These are phyloP conservation scores for Onychomys leucogaster DNA, from an alignment of 2,797 vertebrate genomes.

Conservation along the genomic window DNA sequence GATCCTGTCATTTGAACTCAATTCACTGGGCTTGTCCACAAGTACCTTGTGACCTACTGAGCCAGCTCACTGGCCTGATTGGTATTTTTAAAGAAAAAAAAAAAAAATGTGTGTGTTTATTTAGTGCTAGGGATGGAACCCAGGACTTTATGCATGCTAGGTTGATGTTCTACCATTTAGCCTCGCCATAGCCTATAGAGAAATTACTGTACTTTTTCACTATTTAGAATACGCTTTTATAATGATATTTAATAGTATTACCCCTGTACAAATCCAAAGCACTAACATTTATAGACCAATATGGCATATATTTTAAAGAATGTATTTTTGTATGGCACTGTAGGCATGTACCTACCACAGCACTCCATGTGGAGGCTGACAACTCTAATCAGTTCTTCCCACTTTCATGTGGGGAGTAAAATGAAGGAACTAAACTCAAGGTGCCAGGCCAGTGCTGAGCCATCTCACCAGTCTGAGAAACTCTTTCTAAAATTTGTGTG, in stretches of 20 bases:
- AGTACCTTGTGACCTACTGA: not conserved
- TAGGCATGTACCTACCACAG: not conserved
- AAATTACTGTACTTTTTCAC: not conserved
- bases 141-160: not conserved
- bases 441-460: not conserved
- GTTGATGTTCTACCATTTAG: not conserved
- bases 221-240: not conserved
- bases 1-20: not conserved
- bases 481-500: not conserved
- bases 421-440: not conserved
- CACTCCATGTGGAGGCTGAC: not conserved
- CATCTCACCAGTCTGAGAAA: too few relatives aligned
- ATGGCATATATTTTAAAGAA: not conserved
- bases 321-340: too few relatives aligned
- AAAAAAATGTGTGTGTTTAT: not conserved
- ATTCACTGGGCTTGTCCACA: not conserved
- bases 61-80: not conserved
- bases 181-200: not conserved
- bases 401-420: not conserved
- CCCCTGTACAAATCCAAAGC: not conserved
- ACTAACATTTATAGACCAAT: not conserved
- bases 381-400: not conserved
- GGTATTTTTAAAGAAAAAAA: not conserved
- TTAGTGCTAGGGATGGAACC: not conserved
- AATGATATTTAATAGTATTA: not conserved